A percentile compares a stretch with the other conserved stretches of the same genome.
Evolutionary conservation across 2,797 vertebrate species (phyloP).

Genomic region (Psittacula echo): DNA sequence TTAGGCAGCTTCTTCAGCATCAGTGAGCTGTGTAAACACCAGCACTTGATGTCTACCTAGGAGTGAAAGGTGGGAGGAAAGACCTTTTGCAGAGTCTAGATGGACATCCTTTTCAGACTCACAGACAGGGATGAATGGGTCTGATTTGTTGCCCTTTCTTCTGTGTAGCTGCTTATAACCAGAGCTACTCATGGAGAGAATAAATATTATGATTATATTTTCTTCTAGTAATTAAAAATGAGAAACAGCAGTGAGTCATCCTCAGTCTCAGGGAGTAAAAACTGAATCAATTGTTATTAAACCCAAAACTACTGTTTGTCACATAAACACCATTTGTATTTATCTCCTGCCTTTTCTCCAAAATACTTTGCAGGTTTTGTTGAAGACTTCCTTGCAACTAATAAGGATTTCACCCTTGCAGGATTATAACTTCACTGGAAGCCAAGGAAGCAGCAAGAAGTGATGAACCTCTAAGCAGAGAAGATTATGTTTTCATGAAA

Average conservation of each 20-base stretch:
- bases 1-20: background rate
- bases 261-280: background rate
- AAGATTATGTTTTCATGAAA: background rate
- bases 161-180: background rate
- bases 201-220: background rate
- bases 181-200: background rate
- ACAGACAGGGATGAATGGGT: rapidly evolving
- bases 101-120: background rate
- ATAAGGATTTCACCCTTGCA: background rate
- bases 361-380: background rate
- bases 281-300: background rate
- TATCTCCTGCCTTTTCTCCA: background rate
- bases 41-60: background rate
- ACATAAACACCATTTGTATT: background rate
- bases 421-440: background rate
- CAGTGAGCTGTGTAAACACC: background rate
- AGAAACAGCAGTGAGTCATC: background rate
- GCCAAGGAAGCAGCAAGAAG: background rate
- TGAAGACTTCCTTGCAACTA: background rate
- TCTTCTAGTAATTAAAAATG: background rate
- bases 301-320: background rate
- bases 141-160: background rate
- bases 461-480: background rate
- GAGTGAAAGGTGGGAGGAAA: background rate
- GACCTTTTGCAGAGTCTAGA: background rate